Percentiles rank a stretch among this genome's conserved stretches.
Conservation (phyloP, 2,888 invertebrate genomes). For the Hirudinaria manillensis region DNA sequence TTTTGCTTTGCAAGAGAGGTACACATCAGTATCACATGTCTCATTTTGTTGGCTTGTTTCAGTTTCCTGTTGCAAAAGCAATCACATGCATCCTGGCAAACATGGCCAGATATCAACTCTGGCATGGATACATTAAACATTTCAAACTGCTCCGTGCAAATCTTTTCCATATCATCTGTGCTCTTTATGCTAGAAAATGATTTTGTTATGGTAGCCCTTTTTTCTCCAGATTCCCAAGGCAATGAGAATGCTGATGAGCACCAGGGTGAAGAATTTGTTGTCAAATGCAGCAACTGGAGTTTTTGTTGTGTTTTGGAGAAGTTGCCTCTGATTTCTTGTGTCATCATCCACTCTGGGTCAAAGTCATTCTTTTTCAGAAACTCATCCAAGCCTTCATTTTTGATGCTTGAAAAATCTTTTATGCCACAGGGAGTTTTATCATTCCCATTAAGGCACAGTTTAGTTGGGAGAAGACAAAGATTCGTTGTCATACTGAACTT, state of each 20-base stretch:
- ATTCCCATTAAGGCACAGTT: too few species aligned
- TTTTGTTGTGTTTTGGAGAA: not conserved
- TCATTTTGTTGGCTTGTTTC: not conserved
- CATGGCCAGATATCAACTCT: constrained; percentile 8
- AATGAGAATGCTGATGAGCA: not conserved
- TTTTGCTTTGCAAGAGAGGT: not conserved
- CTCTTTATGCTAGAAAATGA: not conserved
- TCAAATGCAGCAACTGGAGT: not conserved
- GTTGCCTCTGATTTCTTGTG: not conserved
- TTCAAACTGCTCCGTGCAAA: constrained; percentile 3
- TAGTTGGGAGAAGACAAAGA: too few species aligned
- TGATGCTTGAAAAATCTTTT: not conserved
- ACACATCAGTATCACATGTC: not conserved
- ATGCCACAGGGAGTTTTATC: too few species aligned
- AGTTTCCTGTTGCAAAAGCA: constrained; percentile 11
- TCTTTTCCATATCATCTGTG: not conserved
- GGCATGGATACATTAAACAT: constrained; percentile 3
- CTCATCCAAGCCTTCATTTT: constrained; percentile 1
- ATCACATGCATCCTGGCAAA: not conserved
- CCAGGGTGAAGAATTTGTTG: not conserved
- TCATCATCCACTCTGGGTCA: not conserved
- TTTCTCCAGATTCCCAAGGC: not conserved
- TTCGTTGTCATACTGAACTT: too few species aligned
- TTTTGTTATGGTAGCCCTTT: not conserved
- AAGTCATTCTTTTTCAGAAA: constrained; percentile 2